phyloP scores from a whole-genome alignment of 2,888 invertebrate genomes.

The Apeira syringaria region DNA sequence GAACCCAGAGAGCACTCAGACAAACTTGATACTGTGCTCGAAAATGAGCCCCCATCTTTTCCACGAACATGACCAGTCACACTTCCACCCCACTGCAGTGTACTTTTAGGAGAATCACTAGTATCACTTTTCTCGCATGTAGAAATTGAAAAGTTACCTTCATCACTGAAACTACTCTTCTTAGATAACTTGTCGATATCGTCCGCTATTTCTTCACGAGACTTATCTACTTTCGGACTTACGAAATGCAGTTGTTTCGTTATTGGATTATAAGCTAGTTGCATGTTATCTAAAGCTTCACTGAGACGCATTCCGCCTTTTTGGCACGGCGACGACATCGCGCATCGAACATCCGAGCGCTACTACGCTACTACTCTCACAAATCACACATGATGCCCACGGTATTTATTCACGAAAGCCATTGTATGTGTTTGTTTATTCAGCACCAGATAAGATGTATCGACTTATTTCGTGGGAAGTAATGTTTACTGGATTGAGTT shows the following conservation, averaged over 20 bases:
- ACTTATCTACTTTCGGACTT: constrained; percentile 69
- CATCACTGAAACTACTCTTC: constrained; percentile 80
- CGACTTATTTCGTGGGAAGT: constrained; percentile 7
- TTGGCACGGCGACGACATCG: constrained; percentile 72
- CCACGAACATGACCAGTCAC: constrained; percentile 79
- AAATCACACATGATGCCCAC: constrained; percentile 51
- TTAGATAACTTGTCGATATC: constrained; percentile 75
- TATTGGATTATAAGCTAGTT: constrained; percentile 89
- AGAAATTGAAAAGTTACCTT: constrained; percentile 76
- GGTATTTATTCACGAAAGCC: constrained; percentile 41
- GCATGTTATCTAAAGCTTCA: constrained; percentile 88
- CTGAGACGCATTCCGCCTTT: constrained; percentile 85
- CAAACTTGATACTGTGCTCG: constrained; percentile 87
- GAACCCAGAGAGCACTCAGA: constrained; percentile 89
- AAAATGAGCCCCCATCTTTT: constrained; percentile 85
- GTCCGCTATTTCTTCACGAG: constrained; percentile 53
- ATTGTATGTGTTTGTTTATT: constrained; percentile 36
- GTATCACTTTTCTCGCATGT: constrained; percentile 80
- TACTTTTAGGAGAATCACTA: constrained; percentile 79
- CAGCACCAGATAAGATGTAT: constrained; percentile 6
- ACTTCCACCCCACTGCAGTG: constrained; percentile 75
- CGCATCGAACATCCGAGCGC: constrained; percentile 45
- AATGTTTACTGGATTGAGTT: constrained; percentile 15
- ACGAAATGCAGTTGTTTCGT: constrained; percentile 88
- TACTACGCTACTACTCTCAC: constrained; percentile 34